Percentiles rank a stretch among this genome's conserved stretches.
Evolutionary conservation across 37 sponge, comb jelly and placozoan species (phyloP).

Genomic region (Corticium candelabrum): DNA sequence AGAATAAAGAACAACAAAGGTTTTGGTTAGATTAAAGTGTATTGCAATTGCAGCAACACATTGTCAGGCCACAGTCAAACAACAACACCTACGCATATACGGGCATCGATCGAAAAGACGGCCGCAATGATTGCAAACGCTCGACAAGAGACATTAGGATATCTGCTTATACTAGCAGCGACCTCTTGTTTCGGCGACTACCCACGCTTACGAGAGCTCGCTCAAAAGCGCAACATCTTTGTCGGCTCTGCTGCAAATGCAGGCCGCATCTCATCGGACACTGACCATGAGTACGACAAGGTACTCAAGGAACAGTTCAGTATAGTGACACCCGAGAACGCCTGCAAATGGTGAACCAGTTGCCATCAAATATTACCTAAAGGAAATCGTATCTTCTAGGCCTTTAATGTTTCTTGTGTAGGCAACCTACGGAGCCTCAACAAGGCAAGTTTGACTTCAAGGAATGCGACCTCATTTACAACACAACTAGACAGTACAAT

Average conservation of each 20-base stretch:
- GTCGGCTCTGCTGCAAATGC: background rate
- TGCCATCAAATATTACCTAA: too few species aligned
- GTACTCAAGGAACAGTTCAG: background rate
- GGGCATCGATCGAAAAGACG: too few species aligned
- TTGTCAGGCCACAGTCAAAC: too few species aligned
- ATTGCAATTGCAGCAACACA: too few species aligned
- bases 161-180: too few species aligned
- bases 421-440: background rate
- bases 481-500: background rate
- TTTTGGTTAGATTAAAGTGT: too few species aligned
- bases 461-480: background rate
- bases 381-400: background rate
- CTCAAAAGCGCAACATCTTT: background rate
- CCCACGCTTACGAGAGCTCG: background rate
- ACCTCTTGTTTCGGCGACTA: too few species aligned
- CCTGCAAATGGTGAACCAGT: constrained; percentile 5
- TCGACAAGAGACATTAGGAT: too few species aligned
- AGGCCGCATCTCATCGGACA: background rate
- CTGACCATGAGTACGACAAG: background rate
- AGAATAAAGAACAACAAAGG: too few species aligned
- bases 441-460: background rate
- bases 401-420: background rate
- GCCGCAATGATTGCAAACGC: too few species aligned
- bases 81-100: too few species aligned
- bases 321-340: constrained; percentile 8